Base-by-base conservation (phyloP, 2,888 invertebrate genomes). In the Aleiodes leptofemur region DNA sequence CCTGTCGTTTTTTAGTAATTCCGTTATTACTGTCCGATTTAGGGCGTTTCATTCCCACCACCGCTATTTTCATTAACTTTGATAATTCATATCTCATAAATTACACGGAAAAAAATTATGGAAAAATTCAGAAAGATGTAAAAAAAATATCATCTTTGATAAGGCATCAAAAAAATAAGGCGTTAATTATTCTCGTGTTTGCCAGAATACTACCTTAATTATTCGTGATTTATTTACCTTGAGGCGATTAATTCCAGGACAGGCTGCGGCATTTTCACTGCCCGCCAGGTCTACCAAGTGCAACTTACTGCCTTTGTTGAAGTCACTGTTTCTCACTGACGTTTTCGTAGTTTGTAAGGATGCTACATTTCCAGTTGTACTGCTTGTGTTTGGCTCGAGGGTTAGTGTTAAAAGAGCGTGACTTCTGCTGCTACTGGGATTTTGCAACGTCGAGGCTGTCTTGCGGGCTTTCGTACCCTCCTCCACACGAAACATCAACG, bases 401-500 rank as follows among this genome's bases (percentile, higher is more conserved):
- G 92, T 90, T 69, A 95, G 90, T 77, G 94, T 94, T 74, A 95
- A 92, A 68, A 95, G 91, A 0, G 95, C 94, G 88, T 95, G 95
- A 69, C 94, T 94, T 13, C 95, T 90, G 75, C 94, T 94, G 31
- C 95, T 95, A 73, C 91, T 91, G 13, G 92, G 91, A 88, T 96
- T 95, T 68, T 94, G 92, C 66, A 92, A 91, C 0, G 95, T 96
- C 50, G 94, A 92, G 0, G 95, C 95, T 13, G 94, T 94, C 80
- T 93, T 92, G 16, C 96, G 90, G 13, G 92, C 91, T 55, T 90
- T 90, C 14, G 92, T 92, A 0, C 95, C 95, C 79, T 91, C 91
- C 73, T 90, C 90, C 76, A 95, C 91, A 83, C 93, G 90, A 31
- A 92, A 89, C 80, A 93, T 88, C 29, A 95, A 91, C 68, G 91